phyloP scores from a whole-genome alignment of 2,113 vertebrate species.

The Myrmecophaga tridactyla region DNA sequence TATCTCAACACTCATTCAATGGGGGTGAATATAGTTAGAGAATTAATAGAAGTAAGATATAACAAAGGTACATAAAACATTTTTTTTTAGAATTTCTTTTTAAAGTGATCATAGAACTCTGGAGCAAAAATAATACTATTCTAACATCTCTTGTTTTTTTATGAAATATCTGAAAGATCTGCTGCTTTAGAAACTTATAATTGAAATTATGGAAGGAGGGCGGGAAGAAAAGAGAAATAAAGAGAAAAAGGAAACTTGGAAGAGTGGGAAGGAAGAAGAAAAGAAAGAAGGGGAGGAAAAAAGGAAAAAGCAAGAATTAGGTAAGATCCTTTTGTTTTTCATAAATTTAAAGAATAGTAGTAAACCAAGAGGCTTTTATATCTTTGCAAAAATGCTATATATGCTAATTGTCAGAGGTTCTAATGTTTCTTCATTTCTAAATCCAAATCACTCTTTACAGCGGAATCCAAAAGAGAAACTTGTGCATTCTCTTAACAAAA shows the following conservation, averaged over 20 bases:
- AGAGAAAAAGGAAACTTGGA: background rate
- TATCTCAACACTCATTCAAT: background rate
- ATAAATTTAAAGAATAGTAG: background rate
- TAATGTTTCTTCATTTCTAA: background rate
- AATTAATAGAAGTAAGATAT: background rate
- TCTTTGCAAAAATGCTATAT: background rate
- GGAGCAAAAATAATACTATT: background rate
- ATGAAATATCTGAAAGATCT: background rate
- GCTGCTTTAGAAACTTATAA: background rate
- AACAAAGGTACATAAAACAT: background rate
- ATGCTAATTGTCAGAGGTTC: background rate
- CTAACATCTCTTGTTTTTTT: background rate
- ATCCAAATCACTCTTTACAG: background rate
- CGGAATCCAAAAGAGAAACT: background rate
- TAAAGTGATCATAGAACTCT: background rate
- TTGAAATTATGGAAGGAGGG: background rate
- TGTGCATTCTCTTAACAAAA: background rate
- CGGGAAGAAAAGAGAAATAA: background rate
- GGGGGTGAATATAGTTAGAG: background rate
- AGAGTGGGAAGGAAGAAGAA: background rate
- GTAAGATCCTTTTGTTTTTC: background rate
- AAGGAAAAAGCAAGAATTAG: background rate
- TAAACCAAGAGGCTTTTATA: background rate
- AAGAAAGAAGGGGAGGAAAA: background rate
- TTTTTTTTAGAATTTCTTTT: background rate